Percentiles rank a stretch among this genome's conserved stretches.
phyloP scores from a whole-genome alignment of 2,113 vertebrate genomes.

The Ranitomeya imitator region DNA sequence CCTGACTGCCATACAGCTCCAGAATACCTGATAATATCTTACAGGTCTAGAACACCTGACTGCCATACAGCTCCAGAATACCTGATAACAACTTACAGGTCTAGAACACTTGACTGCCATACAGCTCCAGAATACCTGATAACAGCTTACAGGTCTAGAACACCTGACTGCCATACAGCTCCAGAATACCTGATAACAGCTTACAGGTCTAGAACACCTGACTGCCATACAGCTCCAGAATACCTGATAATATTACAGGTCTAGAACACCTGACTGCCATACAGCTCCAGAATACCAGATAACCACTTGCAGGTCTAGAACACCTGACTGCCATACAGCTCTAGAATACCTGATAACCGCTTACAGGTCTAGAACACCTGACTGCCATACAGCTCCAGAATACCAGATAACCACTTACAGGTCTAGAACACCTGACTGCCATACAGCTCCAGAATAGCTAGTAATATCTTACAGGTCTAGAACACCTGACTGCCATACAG shows the following conservation, averaged over 20 bases:
- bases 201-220: neutral
- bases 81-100: neutral
- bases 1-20: neutral
- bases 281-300: neutral
- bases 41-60: too few relatives aligned
- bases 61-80: neutral
- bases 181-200: neutral
- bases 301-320: neutral
- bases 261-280: neutral
- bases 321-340: neutral
- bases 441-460: too few relatives aligned
- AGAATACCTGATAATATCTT: neutral
- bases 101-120: neutral
- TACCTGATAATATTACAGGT: neutral
- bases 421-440: too few relatives aligned
- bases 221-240: neutral
- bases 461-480: too few relatives aligned
- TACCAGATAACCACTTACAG: too few relatives aligned
- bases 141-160: neutral
- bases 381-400: too few relatives aligned
- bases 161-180: neutral
- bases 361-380: too few relatives aligned
- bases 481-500: too few relatives aligned
- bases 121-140: neutral
- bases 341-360: neutral